Conservation (phyloP, 2,797 vertebrate species). For the Clarias pachynema region DNA sequence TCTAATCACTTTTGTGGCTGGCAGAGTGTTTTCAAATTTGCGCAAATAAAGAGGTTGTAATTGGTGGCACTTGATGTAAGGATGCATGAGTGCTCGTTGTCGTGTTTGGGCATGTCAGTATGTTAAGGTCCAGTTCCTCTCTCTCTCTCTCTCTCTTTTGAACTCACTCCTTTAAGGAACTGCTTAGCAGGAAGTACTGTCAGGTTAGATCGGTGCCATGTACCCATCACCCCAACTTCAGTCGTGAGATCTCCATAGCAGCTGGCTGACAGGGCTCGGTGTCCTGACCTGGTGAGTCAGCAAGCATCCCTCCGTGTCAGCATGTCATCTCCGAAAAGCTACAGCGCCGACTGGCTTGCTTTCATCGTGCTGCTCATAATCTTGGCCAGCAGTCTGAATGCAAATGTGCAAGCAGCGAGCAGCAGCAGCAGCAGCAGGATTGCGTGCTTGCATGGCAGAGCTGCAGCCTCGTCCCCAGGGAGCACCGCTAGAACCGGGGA, state of each 20-base stretch:
- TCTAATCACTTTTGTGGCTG: constrained; percentile 21
- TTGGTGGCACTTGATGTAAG: constrained; percentile 28
- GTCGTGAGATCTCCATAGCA: background rate
- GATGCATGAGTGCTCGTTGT: constrained; percentile 41
- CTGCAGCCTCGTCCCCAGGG: constrained; percentile 44
- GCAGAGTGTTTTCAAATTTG: constrained; percentile 50
- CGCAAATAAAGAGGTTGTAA: constrained; percentile 51
- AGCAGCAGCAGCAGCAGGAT: constrained; percentile 23
- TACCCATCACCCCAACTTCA: background rate
- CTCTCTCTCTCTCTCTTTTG: constrained; percentile 29
- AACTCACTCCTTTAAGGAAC: constrained; percentile 18
- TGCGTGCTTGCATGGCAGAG: constrained; percentile 36
- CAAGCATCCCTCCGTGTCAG: constrained; percentile 5
- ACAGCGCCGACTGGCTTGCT: constrained; percentile 10
- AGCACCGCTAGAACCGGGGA: constrained; percentile 22
- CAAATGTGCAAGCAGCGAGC: constrained; percentile 34
- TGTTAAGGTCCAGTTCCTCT: constrained; percentile 19
- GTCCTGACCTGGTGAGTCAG: constrained; percentile 18
- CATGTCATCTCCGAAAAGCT: constrained; percentile 20
- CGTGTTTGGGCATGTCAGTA: constrained; percentile 41
- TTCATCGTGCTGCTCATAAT: constrained; percentile 43
- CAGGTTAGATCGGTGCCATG: background rate
- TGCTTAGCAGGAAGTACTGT: background rate
- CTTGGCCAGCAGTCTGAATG: constrained; percentile 33
- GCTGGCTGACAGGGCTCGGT: background rate